Evolutionary conservation across 2,888 invertebrate genomes (phyloP), one percentile per base, ranked within the genome.

Genomic region (Plagiodera versicolora): DNA sequence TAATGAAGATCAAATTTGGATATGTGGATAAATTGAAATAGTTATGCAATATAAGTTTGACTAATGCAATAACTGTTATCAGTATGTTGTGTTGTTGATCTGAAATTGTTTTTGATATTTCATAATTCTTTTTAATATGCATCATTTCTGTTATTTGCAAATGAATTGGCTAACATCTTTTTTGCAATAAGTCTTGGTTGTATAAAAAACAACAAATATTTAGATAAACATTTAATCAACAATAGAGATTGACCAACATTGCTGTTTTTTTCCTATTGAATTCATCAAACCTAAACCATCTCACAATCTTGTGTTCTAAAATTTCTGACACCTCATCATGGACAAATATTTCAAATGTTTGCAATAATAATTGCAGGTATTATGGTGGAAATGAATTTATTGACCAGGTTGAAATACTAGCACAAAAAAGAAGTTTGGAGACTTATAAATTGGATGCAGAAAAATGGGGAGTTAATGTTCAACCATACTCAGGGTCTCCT

Each of bases 361-460:
- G n/a, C n/a, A n/a, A n/a, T n/a, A n/a, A n/a, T n/a, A n/a, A n/a
- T 51, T 46, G 17, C 28, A 96, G 97, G 75, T 98, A 98, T 79
- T 98, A 99, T 81, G 98, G 98, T 66, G 98, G 98, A 46, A 98
- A 97, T 83, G 92, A 98, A 80, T 91, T 85, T 74, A 95, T 99
- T 69, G 98, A 98, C 82, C 84, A 97, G 83, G 87, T 98, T 67
- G 98, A 98, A 83, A 73, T 88, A 30, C 79, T 98, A 56, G 93
- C 95, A 56, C 96, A 96, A 79, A 87, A 91, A 72, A 86, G 98
- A 63, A 89, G 94, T 0, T 82, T 98, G 51, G 88, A 92, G 76
- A 89, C 94, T 1, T 98, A 90, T 78, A 86, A 85, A 67, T 82
- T 98, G 18, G 86, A 89, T 71, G 85, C 91, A 0, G 91, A 90